Evolutionary conservation across 1,140 invertebrate species (phyloP), one percentile per base, ranked within the genome.

Genomic region (Dendrolimus punctatus): DNA sequence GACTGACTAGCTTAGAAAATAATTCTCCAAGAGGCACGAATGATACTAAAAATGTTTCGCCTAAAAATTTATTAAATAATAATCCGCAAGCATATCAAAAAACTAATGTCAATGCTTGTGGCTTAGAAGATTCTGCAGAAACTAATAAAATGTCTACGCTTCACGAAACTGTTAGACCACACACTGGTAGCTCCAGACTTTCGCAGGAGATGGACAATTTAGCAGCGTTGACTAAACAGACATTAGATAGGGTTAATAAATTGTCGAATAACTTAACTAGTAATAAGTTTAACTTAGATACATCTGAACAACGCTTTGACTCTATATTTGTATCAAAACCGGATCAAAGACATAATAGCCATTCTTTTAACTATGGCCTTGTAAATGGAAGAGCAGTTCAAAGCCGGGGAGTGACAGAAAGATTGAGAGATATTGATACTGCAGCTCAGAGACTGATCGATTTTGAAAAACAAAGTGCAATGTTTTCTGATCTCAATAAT

Each of bases 161-260:
- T 55, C 83, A 86, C 48, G 80, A 86, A 76, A 73, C 76, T 50
- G 72, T 74, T 64, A 82, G 74, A 76, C 72, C 70, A 64, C 79
- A 75, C 72, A 50, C 73, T 41, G 73, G 70, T 56, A 68, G 52
- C 60, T 78, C 76, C 66, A 88, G 88, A 72, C 88, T 91, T 57
- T 89, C 89, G 6, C 88, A 89, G 57, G 85, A 90, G 68, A 89
- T 92, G 80, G 90, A 92, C 55, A 91, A 88, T 59, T 78, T 92
- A 70, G 89, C 90, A 53, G 90, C 90, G 6, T 82, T 91, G 54
- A 92, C 91, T n/a, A 90, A 89, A 74, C 90, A 91, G 58, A 91
- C 91, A 5, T 88, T 92, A 76, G 91, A 91, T 69, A 89, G 90
- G 64, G 91, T 92, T 57, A 91, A 92, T 73, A 88, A 88, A 77